Evolutionary conservation across 1,140 invertebrate genomes (phyloP).

Genomic region (Rhizoglyphus robini): DNA sequence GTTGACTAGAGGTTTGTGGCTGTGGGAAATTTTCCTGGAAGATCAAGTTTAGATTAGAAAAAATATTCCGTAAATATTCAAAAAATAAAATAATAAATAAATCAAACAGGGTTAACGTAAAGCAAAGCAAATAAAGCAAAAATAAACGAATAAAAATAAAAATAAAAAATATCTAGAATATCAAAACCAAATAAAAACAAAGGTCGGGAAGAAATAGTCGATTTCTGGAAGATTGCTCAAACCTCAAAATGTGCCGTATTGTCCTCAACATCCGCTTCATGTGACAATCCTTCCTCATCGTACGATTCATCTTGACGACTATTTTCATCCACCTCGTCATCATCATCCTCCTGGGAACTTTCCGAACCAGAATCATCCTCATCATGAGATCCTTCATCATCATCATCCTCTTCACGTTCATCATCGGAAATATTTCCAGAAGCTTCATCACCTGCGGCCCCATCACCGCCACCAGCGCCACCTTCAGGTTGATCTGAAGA

Average conservation of each 20-base stretch:
- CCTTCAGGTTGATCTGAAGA: not conserved
- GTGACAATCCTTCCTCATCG: not conserved
- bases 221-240: not conserved
- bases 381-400: slow-evolving; percentile 11
- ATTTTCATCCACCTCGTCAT: not conserved
- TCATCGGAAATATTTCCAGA: not conserved
- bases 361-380: slow-evolving; percentile 8
- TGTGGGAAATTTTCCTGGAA: not conserved
- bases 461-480: not conserved
- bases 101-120: not conserved
- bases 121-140: not conserved
- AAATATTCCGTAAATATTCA: not conserved
- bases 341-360: not conserved
- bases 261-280: not conserved
- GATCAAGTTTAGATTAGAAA: not conserved
- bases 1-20: too few species aligned
- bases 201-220: too few species aligned
- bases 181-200: not conserved
- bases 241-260: not conserved
- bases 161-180: not conserved
- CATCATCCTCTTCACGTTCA: not conserved
- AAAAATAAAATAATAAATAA: not conserved
- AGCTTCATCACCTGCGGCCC: not conserved
- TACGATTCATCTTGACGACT: not conserved
- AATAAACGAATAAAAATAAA: not conserved